Conservation (phyloP, 1,140 invertebrate genomes). For the Tetramorium simillimum region DNA sequence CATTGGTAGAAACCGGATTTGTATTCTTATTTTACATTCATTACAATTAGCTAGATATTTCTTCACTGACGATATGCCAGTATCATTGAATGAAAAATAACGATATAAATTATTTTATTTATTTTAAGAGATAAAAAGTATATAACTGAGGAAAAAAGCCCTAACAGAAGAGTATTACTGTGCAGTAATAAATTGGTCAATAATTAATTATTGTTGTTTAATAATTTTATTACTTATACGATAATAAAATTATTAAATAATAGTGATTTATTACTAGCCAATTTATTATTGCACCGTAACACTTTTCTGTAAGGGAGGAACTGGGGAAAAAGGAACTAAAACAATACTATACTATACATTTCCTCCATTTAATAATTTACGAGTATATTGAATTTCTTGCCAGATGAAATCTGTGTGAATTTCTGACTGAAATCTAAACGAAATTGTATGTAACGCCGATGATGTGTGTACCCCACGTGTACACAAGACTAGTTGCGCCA, state of each 20-base stretch:
- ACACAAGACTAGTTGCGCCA: not conserved
- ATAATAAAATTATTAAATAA: too few relatives aligned
- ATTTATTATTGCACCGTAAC: too few relatives aligned
- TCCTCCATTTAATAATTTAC: not conserved
- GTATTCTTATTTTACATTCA: not conserved
- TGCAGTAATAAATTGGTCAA: too few relatives aligned
- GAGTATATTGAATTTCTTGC: not conserved
- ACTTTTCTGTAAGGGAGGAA: not conserved
- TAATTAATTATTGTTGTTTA: too few relatives aligned
- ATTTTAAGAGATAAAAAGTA: not conserved
- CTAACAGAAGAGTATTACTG: too few relatives aligned
- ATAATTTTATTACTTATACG: too few relatives aligned
- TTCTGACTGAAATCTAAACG: not conserved
- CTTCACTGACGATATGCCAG: not conserved
- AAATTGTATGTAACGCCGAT: not conserved
- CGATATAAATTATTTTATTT: not conserved
- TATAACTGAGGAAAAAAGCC: too few relatives aligned
- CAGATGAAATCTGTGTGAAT: conserved; percentile 2
- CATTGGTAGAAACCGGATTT: not conserved
- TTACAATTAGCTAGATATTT: not conserved
- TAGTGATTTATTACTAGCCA: too few relatives aligned
- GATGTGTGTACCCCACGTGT: not conserved
- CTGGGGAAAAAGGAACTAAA: not conserved
- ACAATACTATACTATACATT: not conserved
- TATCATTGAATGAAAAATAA: not conserved